Evolutionary conservation across 2,888 invertebrate genomes (phyloP).

Genomic region (Amiota mariae): DNA sequence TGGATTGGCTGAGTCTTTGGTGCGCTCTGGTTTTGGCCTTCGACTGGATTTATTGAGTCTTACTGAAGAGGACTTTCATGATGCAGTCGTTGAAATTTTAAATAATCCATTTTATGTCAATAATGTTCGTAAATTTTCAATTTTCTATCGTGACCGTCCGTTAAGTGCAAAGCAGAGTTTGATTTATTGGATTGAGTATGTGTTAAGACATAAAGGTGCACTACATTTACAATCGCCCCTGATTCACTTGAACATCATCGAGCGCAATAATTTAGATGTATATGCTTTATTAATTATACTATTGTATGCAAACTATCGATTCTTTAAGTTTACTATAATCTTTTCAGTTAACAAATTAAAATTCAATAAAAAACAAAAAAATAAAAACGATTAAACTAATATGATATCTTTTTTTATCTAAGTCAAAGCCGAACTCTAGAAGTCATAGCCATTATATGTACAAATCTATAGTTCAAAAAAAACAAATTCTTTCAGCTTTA

Average conservation of each 20-base stretch:
- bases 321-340: too few species aligned
- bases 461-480: too few species aligned
- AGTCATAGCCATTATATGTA: too few species aligned
- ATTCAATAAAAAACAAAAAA: too few species aligned
- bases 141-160: constrained; percentile 75
- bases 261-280: constrained; percentile 74
- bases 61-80: constrained; percentile 38
- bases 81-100: constrained; percentile 50
- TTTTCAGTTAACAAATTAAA: too few species aligned
- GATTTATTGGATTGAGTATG: constrained; percentile 77
- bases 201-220: constrained; percentile 76
- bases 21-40: constrained; percentile 24
- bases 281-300: neutral
- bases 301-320: neutral
- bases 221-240: constrained; percentile 75
- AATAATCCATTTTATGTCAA: constrained; percentile 51
- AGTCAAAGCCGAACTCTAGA: too few species aligned
- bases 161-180: constrained; percentile 75
- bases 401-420: too few species aligned
- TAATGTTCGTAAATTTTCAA: constrained; percentile 71
- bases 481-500: too few species aligned
- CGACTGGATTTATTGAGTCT: constrained; percentile 45
- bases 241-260: constrained; percentile 72
- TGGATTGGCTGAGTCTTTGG: constrained; percentile 50
- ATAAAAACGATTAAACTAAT: too few species aligned